Evolutionary conservation across 1,140 invertebrate species (phyloP), one percentile per base, ranked within the genome.

Genomic region (Rhizoglyphus robini): DNA sequence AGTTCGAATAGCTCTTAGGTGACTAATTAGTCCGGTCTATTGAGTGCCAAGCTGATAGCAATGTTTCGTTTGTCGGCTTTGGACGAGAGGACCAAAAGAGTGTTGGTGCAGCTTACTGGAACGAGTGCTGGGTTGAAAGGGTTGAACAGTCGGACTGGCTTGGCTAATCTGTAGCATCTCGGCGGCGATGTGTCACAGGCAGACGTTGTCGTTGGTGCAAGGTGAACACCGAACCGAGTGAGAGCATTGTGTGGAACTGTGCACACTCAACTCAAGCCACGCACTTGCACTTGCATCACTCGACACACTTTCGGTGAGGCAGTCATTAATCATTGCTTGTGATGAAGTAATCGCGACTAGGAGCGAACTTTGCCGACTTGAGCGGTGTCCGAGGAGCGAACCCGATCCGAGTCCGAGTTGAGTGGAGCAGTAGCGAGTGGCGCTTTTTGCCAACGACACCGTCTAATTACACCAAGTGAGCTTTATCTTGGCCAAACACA

Each of bases 401-500:
- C 41, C 41, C 41, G 41, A 46, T 46, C 23, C 41, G 15, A 46
- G 36, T 41, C 36, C 8, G 36, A 41, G 36, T 41, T 8, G 36
- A 41, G 36, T 18, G 8, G 36, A 41, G n/a, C n/a, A n/a, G n/a
- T n/a, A n/a, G n/a, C n/a, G n/a, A n/a, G n/a, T n/a, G n/a, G 41
- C 41, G 23, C 41, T 46, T 46, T 46, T 46, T 46, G 41, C 41
- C 41, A 46, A 15, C 51, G 51, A 54, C 51, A 54, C 51, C 51
- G 51, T 54, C 51, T 54, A 54, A 54, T 54, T 54, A 54, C 51
- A 32, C 8, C 51, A 32, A 54, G 51, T 20, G 20, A 25, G 51
- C 51, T 54, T 54, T 54, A 54, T 54, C 51, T 54, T 32, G 51
- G 8, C 51, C 20, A 54, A 54, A 54, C 51, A 54, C 51, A 54